Percentiles rank a stretch among this genome's conserved stretches.
Evolutionary conservation across 2,113 vertebrate species (phyloP).

Genomic region (Neoarius graeffei): DNA sequence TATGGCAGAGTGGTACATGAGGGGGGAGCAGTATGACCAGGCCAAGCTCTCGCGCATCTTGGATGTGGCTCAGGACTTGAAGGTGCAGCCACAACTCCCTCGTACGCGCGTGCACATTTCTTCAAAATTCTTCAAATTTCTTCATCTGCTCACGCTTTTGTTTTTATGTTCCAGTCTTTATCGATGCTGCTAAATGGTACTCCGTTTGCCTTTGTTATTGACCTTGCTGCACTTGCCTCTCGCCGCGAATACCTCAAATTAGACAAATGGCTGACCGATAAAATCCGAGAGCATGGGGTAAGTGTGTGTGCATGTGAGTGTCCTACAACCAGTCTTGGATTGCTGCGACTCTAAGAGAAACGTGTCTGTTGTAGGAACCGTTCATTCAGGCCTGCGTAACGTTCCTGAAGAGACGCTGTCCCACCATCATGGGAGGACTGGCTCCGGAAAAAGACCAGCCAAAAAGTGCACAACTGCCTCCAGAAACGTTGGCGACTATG

Average conservation of each 20-base stretch:
- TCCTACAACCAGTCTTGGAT: background rate
- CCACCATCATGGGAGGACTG: slow-evolving; percentile 96
- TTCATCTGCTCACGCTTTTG: background rate
- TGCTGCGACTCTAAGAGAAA: slow-evolving; percentile 2
- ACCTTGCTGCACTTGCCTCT: slow-evolving; percentile 99
- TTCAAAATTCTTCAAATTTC: too few species aligned
- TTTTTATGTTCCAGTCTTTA: slow-evolving; percentile 81
- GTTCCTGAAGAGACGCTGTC: slow-evolving; percentile 96
- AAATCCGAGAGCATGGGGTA: slow-evolving; percentile 99
- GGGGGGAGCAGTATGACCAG: slow-evolving; percentile 98
- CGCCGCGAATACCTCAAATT: slow-evolving; percentile 99
- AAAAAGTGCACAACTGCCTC: slow-evolving; percentile 97
- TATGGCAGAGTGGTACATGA: slow-evolving; percentile 99
- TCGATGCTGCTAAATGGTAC: slow-evolving; percentile 99
- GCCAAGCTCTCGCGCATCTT: slow-evolving; percentile 96
- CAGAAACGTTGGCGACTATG: slow-evolving; percentile 96
- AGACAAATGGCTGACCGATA: slow-evolving; percentile 99
- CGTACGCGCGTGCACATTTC: rapidly evolving
- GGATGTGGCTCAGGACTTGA: slow-evolving; percentile 98
- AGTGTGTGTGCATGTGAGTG: slow-evolving; percentile 46
- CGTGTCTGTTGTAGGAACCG: slow-evolving; percentile 79
- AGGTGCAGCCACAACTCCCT: slow-evolving; percentile 73
- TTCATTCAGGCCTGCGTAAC: slow-evolving; percentile 99
- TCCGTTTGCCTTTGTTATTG: slow-evolving; percentile 99
- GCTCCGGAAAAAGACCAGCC: slow-evolving; percentile 98